Conservation (phyloP, 2,888 invertebrate species). For the Apamea monoglypha region DNA sequence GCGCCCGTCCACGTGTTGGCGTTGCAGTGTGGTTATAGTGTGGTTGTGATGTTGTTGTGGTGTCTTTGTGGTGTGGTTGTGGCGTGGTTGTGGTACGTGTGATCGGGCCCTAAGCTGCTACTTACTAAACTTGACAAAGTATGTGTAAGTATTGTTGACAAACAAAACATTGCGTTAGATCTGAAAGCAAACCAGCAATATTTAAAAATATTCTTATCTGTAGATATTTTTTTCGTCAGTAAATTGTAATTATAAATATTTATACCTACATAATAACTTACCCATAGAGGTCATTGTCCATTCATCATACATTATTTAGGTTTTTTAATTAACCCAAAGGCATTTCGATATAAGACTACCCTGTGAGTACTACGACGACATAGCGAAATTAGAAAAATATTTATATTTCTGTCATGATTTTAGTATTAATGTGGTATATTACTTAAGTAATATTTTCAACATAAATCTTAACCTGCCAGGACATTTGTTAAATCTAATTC, state of each 20-base stretch:
- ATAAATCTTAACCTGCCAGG: background rate
- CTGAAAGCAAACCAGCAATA: background rate
- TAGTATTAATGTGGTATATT: background rate
- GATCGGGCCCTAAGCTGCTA: background rate
- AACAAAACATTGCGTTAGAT: background rate
- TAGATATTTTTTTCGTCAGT: constrained; percentile 3
- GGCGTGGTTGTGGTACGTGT: background rate
- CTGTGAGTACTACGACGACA: too few species aligned
- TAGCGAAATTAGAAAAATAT: background rate
- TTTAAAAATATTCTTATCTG: background rate
- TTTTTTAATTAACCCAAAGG: too few species aligned
- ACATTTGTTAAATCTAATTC: background rate
- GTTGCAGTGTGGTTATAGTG: too few species aligned
- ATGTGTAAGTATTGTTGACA: constrained; percentile 6
- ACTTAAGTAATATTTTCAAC: background rate
- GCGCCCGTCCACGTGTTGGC: background rate
- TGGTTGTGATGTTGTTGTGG: too few species aligned
- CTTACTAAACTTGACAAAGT: background rate
- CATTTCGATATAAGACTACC: background rate
- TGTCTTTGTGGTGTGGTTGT: too few species aligned
- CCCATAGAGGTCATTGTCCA: background rate
- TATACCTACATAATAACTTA: background rate
- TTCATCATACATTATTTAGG: background rate
- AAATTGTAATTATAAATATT: background rate
- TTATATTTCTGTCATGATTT: background rate